A percentile compares a stretch with the other conserved stretches of the same genome.
Conservation (phyloP, 2,888 invertebrate genomes). For the Oscheius sp. region DNA sequence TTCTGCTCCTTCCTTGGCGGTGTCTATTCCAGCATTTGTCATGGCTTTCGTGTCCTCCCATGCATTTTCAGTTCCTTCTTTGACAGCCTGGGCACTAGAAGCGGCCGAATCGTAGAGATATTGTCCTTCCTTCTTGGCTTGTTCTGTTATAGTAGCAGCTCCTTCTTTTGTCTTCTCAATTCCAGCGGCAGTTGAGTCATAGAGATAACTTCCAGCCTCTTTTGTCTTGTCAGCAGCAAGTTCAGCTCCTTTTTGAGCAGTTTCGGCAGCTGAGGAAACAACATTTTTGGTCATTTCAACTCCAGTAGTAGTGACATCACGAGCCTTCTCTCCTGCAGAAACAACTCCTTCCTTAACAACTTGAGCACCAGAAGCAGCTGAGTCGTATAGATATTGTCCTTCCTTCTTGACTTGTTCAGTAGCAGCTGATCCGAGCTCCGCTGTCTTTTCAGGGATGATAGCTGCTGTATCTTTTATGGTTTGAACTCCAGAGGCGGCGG, state of each 20-base stretch:
- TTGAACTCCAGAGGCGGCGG: not conserved
- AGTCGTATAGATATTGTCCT: too few species aligned
- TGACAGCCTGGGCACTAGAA: not conserved
- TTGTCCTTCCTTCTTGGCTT: conserved; percentile 7
- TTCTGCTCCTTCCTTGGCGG: not conserved
- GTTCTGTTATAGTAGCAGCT: not conserved
- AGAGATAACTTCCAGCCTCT: not conserved
- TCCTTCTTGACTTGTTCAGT: too few species aligned
- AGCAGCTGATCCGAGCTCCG: not conserved
- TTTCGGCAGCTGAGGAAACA: not conserved
- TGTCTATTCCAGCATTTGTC: not conserved
- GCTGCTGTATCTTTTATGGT: not conserved
- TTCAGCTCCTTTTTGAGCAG: conserved; percentile 5
- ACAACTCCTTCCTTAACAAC: conserved; percentile 5
- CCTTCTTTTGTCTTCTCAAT: conserved; percentile 10
- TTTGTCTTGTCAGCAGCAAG: not conserved
- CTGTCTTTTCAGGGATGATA: not conserved
- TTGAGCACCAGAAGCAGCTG: not conserved
- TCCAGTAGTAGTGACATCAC: not conserved
- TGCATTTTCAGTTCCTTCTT: not conserved
- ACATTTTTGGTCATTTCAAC: not conserved
- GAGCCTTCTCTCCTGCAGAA: not conserved
- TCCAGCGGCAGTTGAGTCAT: not conserved
- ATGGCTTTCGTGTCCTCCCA: not conserved
- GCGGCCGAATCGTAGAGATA: not conserved